Evolutionary conservation across 2,113 vertebrate species (phyloP).

Genomic region (Lynx canadensis): DNA sequence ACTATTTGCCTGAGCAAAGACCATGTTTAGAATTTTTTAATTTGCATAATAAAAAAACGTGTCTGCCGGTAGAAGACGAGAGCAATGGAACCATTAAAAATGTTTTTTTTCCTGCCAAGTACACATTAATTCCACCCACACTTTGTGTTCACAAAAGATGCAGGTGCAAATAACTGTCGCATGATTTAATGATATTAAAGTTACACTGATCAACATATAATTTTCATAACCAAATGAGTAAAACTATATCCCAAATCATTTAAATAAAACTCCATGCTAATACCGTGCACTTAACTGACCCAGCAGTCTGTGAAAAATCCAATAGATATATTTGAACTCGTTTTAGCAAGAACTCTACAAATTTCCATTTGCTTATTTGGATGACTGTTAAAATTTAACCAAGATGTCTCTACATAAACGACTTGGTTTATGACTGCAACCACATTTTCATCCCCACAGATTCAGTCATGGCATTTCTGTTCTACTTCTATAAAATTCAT

Average conservation of each 20-base stretch:
- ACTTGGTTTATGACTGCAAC: neutral
- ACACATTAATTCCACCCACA: slow-evolving; percentile 37
- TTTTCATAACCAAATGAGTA: slow-evolving; percentile 44
- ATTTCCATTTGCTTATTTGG: neutral
- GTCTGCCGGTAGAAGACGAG: slow-evolving; percentile 7
- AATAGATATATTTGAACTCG: neutral
- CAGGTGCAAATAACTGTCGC: slow-evolving; percentile 11
- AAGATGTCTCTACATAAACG: neutral
- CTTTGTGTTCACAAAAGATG: slow-evolving; percentile 8
- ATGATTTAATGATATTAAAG: neutral
- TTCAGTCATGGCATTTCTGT: neutral
- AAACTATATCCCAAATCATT: slow-evolving; percentile 11
- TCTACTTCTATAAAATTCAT: neutral
- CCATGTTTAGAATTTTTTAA: slow-evolving; percentile 5
- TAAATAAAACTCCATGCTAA: neutral
- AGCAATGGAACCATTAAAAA: slow-evolving; percentile 8
- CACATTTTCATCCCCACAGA: neutral
- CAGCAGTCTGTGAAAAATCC: neutral
- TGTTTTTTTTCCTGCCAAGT: neutral
- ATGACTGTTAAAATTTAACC: neutral
- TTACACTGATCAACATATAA: neutral
- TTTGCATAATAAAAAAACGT: slow-evolving; percentile 51
- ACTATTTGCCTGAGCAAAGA: neutral
- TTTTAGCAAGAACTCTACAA: slow-evolving; percentile 21
- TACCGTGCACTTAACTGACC: neutral